Conservation (phyloP, 2,113 vertebrate genomes). For the Cromileptes altivelis region DNA sequence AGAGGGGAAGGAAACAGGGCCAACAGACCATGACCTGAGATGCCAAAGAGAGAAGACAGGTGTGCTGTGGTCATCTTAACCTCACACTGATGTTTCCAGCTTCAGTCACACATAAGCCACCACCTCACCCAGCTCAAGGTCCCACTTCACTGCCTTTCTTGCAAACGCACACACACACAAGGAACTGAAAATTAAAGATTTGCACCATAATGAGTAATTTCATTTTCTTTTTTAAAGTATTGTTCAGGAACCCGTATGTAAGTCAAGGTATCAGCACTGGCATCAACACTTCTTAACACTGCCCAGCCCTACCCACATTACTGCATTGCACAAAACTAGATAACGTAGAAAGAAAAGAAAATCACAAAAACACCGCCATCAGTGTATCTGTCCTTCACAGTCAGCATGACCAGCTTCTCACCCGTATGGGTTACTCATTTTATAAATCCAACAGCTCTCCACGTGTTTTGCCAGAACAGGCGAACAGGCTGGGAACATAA, state of each 20-base stretch:
- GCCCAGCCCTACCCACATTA: too few relatives aligned
- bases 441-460: conserved; percentile 8
- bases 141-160: not conserved
- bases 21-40: conserved; percentile 4
- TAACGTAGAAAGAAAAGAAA: not conserved
- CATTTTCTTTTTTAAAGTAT: too few relatives aligned
- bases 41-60: not conserved
- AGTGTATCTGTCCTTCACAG: not conserved
- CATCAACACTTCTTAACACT: too few relatives aligned
- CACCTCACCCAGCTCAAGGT: not conserved
- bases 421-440: not conserved
- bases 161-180: not conserved
- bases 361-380: not conserved
- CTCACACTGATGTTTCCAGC: not conserved
- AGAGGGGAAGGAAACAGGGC: conserved; percentile 3
- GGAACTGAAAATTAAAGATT: too few relatives aligned
- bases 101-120: conserved; percentile 8
- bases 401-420: not conserved
- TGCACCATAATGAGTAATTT: too few relatives aligned
- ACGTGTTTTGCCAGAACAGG: conserved; percentile 17
- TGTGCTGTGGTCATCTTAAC: conserved; percentile 15
- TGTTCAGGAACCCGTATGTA: too few relatives aligned
- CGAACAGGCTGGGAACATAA: conserved; percentile 37
- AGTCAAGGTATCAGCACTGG: too few relatives aligned
- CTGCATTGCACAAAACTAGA: not conserved